These are phyloP conservation scores for Jaculus jaculus DNA, from an alignment of 2,113 vertebrate species.

Conservation along the genomic window DNA sequence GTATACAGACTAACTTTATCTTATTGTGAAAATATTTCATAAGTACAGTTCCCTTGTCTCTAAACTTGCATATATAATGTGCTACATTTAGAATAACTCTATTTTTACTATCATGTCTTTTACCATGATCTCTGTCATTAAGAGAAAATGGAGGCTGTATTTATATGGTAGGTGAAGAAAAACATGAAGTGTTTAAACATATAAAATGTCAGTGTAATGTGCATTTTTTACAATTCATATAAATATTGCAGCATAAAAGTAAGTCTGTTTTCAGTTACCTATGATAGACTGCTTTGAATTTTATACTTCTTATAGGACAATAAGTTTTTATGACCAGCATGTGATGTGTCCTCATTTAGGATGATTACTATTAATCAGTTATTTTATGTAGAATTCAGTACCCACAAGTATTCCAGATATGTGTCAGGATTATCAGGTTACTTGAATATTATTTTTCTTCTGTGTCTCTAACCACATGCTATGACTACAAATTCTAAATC, in stretches of 20 bases:
- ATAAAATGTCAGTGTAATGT: background rate
- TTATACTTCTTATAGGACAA: background rate
- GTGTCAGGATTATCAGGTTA: background rate
- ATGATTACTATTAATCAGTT: background rate
- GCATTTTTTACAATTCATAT: background rate
- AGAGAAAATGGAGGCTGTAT: background rate
- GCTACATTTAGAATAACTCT: background rate
- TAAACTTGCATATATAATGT: background rate
- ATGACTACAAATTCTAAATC: background rate
- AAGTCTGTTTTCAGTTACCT: background rate
- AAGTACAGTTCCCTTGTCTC: background rate
- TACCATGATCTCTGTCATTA: background rate
- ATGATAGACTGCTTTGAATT: slow-evolving; percentile 15
- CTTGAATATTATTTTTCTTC: background rate
- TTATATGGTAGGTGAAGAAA: background rate
- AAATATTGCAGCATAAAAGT: background rate
- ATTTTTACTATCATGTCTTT: background rate
- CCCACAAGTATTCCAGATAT: background rate
- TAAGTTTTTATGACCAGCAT: background rate
- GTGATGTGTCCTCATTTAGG: background rate
- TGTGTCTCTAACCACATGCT: background rate
- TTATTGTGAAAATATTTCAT: background rate
- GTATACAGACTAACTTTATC: background rate
- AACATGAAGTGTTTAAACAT: background rate
- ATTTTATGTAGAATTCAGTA: background rate